A percentile compares a stretch with the other conserved stretches of the same genome.
Conservation (phyloP, 2,113 vertebrate species). For the Carollia perspicillata region DNA sequence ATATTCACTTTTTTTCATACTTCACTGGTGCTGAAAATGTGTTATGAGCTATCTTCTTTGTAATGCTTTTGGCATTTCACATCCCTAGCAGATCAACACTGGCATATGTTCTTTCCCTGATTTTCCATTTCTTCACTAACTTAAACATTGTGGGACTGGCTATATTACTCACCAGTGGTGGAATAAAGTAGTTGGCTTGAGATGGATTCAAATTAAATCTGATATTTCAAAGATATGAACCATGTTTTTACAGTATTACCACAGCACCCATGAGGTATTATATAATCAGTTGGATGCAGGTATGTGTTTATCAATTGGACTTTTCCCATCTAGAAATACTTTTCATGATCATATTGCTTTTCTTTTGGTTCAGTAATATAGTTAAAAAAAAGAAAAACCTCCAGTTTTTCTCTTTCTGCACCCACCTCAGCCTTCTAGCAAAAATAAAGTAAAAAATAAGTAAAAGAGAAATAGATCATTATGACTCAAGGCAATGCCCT, state of each 20-base stretch:
- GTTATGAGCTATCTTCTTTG: conserved; percentile 40
- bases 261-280: conserved; percentile 33
- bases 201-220: conserved; percentile 57
- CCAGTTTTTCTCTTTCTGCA: conserved; percentile 2
- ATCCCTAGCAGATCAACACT: conserved; percentile 9
- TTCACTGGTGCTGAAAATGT: background rate
- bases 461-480: conserved; percentile 53
- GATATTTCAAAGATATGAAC: conserved; percentile 53
- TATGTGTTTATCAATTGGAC: conserved; percentile 29
- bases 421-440: background rate
- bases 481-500: background rate
- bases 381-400: background rate
- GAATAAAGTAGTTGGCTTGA: conserved; percentile 55
- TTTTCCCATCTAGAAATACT: conserved; percentile 23
- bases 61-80: conserved; percentile 50
- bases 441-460: conserved; percentile 50
- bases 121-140: conserved; percentile 70
- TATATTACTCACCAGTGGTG: conserved; percentile 45
- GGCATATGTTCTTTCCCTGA: conserved; percentile 20
- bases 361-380: conserved; percentile 42
- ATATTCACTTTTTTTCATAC: background rate
- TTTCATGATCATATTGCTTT: conserved; percentile 47
- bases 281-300: conserved; percentile 37
- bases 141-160: conserved; percentile 56
- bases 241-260: conserved; percentile 19